Base-by-base conservation (phyloP, 2,797 vertebrate species). In the Sardinella longiceps region DNA sequence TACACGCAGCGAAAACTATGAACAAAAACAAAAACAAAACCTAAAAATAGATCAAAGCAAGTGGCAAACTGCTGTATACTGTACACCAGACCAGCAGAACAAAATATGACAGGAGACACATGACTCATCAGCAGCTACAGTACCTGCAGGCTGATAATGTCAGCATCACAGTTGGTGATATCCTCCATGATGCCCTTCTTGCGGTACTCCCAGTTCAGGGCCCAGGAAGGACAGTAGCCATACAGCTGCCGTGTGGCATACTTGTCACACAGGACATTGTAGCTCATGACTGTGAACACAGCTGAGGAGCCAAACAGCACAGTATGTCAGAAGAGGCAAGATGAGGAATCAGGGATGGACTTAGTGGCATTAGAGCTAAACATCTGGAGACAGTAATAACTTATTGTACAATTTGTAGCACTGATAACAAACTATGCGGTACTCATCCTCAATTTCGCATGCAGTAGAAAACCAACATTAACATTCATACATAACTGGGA, bases 101-200 rank as follows among this genome's bases (percentile, higher is more conserved):
- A 48, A 48, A 48, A 48, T 48, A 48, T 48, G 46, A 48, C 46
- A 12, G 46, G 46, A 5, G 46, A 0, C 7, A 48, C 7, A 3
- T 45, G 46, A 48, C 12, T 1, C 46, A 48, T 0, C 10, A 10
- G 23, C 66, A 33, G 63, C 91, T 92, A n/a, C n/a, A n/a, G n/a
- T n/a, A 99, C 98, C 98, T 99, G 98, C 91, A 99, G 97, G 91
- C 97, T 99, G 92, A 99, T 98, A 94, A 99, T 98, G 93, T 99
- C 98, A 45, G 98, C 98, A 60, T 99, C 98, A 84, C 97, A 99
- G 95, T 94, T 96, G 90, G 97, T 96, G 53, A 99, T 99, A 87
- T 99, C 98, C 94, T 99, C 98, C 98, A 99, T 98, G 94, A 99
- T 99, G 93, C 98, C 98, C 91, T 99, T 99, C 95, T 99, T 99